Base-by-base conservation (phyloP, 2,797 vertebrate genomes). In the Allobates femoralis region DNA sequence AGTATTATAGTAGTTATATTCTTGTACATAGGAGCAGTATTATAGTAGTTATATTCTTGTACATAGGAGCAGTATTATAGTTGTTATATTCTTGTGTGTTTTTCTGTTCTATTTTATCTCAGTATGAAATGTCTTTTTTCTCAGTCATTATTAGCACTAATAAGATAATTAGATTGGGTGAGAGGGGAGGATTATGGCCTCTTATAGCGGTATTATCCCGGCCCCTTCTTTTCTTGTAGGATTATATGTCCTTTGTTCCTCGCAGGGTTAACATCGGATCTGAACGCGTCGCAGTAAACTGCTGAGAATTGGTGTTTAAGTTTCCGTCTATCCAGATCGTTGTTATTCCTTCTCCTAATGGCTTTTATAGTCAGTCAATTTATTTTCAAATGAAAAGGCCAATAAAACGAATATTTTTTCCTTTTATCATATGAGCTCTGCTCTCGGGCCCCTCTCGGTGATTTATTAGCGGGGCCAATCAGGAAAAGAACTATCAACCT, bases 301-400 rank as follows among this genome's bases (percentile, higher is more conserved):
- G 62, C 79, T 46, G 80, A 21, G 50, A 37, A 50, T 26, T 69
- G 26, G 62, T 77, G 85, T 71, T 71, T 69, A 69, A 56, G 19
- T 46, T 73, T 12, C 19, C 23, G 71, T 60, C 50, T 58, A 53
- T 83, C 46, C 2, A 34, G 83, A 26, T n/a, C 79, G 12, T n/a
- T 64, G 75, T 87, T 87, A 73, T 87, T 71, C 73, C 86, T 62
- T 53, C 26, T 83, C 26, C 62, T 83, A 87, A 87, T 87, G 75
- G 86, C 51, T 83, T 87, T 87, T 73, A 83, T 60, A 87, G 64
- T 53, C 51, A 79, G 37, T 53, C 81, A 87, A 87, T 87, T 79
- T 87, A 83, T 83, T 87, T 64, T 30, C 41, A 69, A 79, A 79
- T 53, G 32, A 78, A 73, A 87, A 69, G 81, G 58, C 75, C 75